Evolutionary conservation across 1,140 invertebrate genomes (phyloP).

Genomic region (Telenomus remus): DNA sequence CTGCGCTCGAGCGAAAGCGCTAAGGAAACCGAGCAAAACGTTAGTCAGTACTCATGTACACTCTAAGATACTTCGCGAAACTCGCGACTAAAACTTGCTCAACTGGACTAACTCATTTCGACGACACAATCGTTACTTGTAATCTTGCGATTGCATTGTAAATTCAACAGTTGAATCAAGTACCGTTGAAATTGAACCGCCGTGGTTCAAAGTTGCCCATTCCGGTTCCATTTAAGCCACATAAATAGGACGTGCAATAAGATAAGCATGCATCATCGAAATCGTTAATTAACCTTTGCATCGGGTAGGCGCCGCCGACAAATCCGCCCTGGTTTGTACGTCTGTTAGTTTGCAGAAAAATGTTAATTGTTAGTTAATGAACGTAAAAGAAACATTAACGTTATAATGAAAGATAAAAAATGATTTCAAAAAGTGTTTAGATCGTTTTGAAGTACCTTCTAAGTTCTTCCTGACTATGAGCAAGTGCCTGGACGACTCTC

Average conservation of each 20-base stretch:
- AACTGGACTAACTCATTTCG: not conserved
- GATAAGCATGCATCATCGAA: conserved; percentile 69
- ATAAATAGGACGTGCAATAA: conserved; percentile 63
- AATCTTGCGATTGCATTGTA: too few relatives aligned
- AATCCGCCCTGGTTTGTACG: conserved; percentile 72
- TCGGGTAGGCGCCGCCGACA: conserved; percentile 67
- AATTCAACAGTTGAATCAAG: conserved; percentile 17
- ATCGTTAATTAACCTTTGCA: conserved; percentile 74
- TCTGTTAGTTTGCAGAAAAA: conserved; percentile 61
- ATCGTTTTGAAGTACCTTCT: conserved; percentile 76
- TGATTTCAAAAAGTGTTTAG: too few relatives aligned
- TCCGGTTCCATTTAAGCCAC: conserved; percentile 62
- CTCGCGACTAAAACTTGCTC: too few relatives aligned
- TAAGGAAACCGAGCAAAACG: conserved; percentile 36
- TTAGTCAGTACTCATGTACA: too few relatives aligned
- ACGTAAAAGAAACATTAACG: too few relatives aligned
- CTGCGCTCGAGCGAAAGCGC: conserved; percentile 63
- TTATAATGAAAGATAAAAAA: too few relatives aligned
- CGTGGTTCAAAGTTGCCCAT: conserved; percentile 59
- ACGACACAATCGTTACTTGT: too few relatives aligned
- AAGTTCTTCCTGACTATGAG: conserved; percentile 91
- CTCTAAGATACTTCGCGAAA: too few relatives aligned
- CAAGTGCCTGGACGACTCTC: conserved; percentile 88
- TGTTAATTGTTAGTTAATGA: too few relatives aligned
- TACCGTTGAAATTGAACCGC: conserved; percentile 58